phyloP scores from a whole-genome alignment of 2,888 invertebrate genomes.

The Eupeodes latifasciatus region DNA sequence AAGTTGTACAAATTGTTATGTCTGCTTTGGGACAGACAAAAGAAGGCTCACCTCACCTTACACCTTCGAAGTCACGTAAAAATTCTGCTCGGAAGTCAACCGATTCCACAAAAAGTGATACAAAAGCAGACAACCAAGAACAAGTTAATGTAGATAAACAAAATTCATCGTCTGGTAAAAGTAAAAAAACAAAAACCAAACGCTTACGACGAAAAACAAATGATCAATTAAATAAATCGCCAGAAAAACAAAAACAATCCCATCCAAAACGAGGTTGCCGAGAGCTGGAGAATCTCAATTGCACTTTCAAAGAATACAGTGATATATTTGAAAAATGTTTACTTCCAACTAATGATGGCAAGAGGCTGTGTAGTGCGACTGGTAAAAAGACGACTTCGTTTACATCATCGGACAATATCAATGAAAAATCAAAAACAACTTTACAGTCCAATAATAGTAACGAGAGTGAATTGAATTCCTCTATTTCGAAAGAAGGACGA shows the following conservation, averaged over 20 bases:
- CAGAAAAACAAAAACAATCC: not conserved
- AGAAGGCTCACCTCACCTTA: not conserved
- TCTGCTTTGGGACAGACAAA: constrained; percentile 35
- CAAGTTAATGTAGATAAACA: not conserved
- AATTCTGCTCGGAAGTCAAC: constrained; percentile 30
- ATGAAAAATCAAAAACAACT: not conserved
- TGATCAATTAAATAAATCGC: not conserved
- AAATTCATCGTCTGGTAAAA: not conserved
- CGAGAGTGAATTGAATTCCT: not conserved
- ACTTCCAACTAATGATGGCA: constrained; percentile 40
- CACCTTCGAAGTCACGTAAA: constrained; percentile 14
- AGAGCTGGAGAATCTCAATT: constrained; percentile 63
- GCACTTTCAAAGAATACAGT: constrained; percentile 51
- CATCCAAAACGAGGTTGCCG: constrained; percentile 28
- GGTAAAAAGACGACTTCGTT: not conserved
- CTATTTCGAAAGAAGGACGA: not conserved
- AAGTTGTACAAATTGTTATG: constrained; percentile 49
- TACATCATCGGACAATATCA: not conserved
- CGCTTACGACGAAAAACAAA: not conserved
- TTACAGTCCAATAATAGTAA: not conserved
- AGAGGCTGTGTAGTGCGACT: constrained; percentile 32
- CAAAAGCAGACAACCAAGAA: constrained; percentile 20
- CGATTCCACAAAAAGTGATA: constrained; percentile 6
- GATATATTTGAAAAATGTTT: constrained; percentile 56
- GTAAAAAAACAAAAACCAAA: not conserved